These are phyloP conservation scores for Sander lucioperca DNA, from an alignment of 2,113 vertebrate genomes.

Conservation along the genomic window DNA sequence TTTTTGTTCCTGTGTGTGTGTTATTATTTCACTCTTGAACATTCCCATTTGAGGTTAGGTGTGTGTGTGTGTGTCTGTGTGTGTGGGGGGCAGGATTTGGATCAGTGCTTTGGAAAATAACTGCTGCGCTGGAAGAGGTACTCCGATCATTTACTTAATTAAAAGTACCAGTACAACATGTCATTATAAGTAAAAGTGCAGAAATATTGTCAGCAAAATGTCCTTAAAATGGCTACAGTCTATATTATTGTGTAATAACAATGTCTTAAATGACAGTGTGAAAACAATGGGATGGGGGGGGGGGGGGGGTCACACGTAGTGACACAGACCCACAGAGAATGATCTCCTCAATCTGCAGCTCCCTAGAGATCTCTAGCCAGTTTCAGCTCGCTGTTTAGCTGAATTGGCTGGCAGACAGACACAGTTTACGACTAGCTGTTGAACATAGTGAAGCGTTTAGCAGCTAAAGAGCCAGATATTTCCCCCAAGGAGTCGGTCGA, in stretches of 20 bases:
- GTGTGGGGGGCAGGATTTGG: not conserved
- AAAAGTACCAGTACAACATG: not conserved
- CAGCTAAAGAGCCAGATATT: not conserved
- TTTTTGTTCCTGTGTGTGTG: constrained; percentile 28
- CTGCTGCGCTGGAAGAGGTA: no score
- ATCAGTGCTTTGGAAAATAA: not conserved
- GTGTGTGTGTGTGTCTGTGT: not conserved
- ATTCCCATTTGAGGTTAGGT: constrained; percentile 22
- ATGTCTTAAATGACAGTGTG: not conserved
- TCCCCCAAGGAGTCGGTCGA: no score
- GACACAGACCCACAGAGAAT: no score
- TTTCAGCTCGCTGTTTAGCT: no score
- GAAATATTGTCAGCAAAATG: not conserved
- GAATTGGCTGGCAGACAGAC: not conserved
- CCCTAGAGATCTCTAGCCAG: no score
- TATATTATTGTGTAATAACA: not conserved
- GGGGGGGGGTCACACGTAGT: no score
- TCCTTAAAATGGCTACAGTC: not conserved
- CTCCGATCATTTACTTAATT: not conserved
- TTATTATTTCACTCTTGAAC: constrained; percentile 23
- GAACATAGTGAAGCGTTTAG: not conserved
- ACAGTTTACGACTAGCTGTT: not conserved
- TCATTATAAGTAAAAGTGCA: not conserved
- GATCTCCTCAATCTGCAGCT: no score
- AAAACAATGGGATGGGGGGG: not conserved